These are phyloP conservation scores for Oedothorax gibbosus DNA, from an alignment of 1,140 invertebrate genomes.

Conservation along the genomic window DNA sequence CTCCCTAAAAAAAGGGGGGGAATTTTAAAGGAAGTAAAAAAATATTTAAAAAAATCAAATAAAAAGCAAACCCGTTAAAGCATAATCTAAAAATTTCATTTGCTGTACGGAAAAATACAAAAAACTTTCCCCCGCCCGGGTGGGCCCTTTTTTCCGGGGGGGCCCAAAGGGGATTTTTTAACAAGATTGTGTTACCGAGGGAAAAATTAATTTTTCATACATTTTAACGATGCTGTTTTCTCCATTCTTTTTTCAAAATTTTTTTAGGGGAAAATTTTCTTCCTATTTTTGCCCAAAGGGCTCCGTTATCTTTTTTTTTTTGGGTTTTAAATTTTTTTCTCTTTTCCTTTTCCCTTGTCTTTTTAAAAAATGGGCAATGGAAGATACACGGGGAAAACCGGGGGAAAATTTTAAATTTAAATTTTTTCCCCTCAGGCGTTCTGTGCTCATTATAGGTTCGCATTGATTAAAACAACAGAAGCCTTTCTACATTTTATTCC, in stretches of 20 bases:
- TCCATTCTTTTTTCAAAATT: conserved; percentile 61
- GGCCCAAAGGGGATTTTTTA: conserved; percentile 56
- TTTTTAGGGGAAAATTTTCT: conserved; percentile 61
- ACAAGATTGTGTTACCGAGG: conserved; percentile 60
- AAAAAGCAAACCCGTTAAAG: conserved; percentile 58
- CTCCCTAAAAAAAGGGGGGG: conserved; percentile 21
- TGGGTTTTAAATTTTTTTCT: conserved; percentile 14
- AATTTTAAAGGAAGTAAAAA: not conserved
- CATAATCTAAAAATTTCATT: conserved; percentile 62
- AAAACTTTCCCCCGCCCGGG: conserved; percentile 45
- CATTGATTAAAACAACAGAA: conserved; percentile 56
- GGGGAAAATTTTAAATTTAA: conserved; percentile 60
- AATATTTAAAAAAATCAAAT: not conserved
- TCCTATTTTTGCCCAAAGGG: conserved; percentile 58
- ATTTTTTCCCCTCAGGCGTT: conserved; percentile 49
- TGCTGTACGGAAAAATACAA: conserved; percentile 56
- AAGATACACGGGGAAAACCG: conserved; percentile 14
- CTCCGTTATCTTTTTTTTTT: conserved; percentile 58
- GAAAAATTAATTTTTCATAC: conserved; percentile 60
- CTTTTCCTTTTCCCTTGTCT: conserved; percentile 6
- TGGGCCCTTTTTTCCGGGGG: conserved; percentile 53
- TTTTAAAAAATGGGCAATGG: not conserved
- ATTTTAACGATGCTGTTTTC: conserved; percentile 61
- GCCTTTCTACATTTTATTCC: conserved; percentile 37
- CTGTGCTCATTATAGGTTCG: conserved; percentile 45